Percentiles rank a stretch among this genome's conserved stretches.
phyloP scores from a whole-genome alignment of 2,888 invertebrate species.

The Macaria liturata region DNA sequence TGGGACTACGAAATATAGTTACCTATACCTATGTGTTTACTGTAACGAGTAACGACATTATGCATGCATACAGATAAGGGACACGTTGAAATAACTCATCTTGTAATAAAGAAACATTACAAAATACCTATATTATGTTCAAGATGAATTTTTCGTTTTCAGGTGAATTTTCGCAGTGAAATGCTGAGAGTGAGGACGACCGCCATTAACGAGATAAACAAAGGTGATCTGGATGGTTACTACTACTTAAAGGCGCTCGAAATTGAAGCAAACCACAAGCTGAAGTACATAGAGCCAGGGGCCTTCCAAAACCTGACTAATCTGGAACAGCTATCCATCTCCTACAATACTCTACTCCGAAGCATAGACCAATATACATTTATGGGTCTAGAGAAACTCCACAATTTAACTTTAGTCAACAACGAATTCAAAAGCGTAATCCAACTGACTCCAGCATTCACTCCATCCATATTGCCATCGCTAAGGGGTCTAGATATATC shows the following conservation, averaged over 20 bases:
- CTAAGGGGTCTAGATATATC: constrained; percentile 75
- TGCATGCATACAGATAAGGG: too few relatives aligned
- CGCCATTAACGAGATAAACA: constrained; percentile 64
- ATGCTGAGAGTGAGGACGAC: constrained; percentile 76
- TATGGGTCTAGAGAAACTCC: constrained; percentile 75
- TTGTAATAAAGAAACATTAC: too few relatives aligned
- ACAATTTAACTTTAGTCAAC: constrained; percentile 77
- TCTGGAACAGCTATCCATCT: constrained; percentile 79
- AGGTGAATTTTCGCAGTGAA: constrained; percentile 62
- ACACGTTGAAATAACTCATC: too few relatives aligned
- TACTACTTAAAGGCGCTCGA: constrained; percentile 67
- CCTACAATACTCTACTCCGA: constrained; percentile 76
- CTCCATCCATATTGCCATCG: constrained; percentile 66
- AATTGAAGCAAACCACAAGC: constrained; percentile 80
- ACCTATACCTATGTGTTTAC: too few relatives aligned
- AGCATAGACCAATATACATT: constrained; percentile 72
- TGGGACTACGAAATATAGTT: not conserved
- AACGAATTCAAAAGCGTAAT: constrained; percentile 78
- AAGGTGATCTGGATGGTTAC: constrained; percentile 67
- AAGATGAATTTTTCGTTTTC: constrained; percentile 38
- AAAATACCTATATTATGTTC: too few relatives aligned
- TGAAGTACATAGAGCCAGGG: constrained; percentile 74
- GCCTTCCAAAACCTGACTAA: constrained; percentile 73
- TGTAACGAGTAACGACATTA: too few relatives aligned
- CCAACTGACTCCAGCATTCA: constrained; percentile 69